These are phyloP conservation scores for Scophthalmus maximus DNA, from an alignment of 2,113 vertebrate species.

Conservation along the genomic window DNA sequence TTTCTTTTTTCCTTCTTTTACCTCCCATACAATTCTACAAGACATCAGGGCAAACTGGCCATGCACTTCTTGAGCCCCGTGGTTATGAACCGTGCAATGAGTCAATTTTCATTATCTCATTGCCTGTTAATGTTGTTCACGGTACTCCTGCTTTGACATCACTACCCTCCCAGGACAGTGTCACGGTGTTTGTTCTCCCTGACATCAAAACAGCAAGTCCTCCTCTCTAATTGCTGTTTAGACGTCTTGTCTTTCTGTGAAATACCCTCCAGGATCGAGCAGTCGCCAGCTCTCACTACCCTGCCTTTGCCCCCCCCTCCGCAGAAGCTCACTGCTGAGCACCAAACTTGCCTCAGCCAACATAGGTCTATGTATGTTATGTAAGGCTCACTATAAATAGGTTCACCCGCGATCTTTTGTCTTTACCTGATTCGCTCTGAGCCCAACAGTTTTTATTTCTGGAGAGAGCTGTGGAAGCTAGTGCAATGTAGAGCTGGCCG, in stretches of 20 bases:
- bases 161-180: constrained; percentile 59
- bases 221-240: constrained; percentile 51
- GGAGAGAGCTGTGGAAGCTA: constrained; percentile 84
- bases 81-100: constrained; percentile 38
- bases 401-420: constrained; percentile 87
- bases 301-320: constrained; percentile 59
- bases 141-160: constrained; percentile 61
- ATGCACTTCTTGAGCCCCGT: constrained; percentile 33
- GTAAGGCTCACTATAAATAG: constrained; percentile 87
- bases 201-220: constrained; percentile 45
- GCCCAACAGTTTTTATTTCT: constrained; percentile 87
- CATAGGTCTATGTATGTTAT: constrained; percentile 83
- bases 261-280: constrained; percentile 50
- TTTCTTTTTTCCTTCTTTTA: constrained; percentile 19
- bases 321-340: constrained; percentile 65
- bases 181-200: constrained; percentile 35
- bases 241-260: constrained; percentile 32
- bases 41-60: constrained; percentile 15
- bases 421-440: constrained; percentile 88
- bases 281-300: constrained; percentile 42
- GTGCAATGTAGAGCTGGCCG: constrained; percentile 83
- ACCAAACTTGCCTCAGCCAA: constrained; percentile 72
- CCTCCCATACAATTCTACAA: constrained; percentile 37
- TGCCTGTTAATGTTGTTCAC: constrained; percentile 41
- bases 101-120: constrained; percentile 51